phyloP scores from a whole-genome alignment of 2,113 vertebrate species.

The Chaetodon trifascialis region DNA sequence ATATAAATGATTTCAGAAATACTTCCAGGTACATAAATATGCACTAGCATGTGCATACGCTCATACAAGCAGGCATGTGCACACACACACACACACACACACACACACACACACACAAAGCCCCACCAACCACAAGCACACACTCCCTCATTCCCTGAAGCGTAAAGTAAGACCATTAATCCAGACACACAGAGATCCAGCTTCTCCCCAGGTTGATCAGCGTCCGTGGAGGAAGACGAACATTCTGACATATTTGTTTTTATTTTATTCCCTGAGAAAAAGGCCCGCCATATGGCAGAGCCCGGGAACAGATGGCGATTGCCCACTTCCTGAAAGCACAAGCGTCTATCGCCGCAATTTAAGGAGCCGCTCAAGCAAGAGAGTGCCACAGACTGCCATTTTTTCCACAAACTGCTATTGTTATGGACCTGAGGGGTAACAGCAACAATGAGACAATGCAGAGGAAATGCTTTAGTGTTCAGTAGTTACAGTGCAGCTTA shows the following conservation, averaged over 20 bases:
- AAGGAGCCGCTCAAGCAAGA: constrained; percentile 82
- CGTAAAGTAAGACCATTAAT: constrained; percentile 84
- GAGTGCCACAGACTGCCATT: constrained; percentile 82
- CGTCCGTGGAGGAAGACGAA: constrained; percentile 86
- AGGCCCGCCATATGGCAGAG: constrained; percentile 89
- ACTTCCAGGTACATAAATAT: constrained; percentile 63
- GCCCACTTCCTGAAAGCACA: constrained; percentile 88
- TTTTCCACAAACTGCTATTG: constrained; percentile 83
- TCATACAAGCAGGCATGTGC: constrained; percentile 22
- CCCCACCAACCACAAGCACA: constrained; percentile 37
- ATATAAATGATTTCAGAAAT: constrained; percentile 73
- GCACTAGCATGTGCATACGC: constrained; percentile 46
- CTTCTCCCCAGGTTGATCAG: constrained; percentile 86
- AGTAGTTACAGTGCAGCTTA: constrained; percentile 71
- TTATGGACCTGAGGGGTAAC: constrained; percentile 77
- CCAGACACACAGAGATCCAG: constrained; percentile 79
- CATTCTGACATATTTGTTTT: constrained; percentile 91
- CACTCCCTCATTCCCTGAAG: constrained; percentile 81
- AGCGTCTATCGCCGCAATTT: constrained; percentile 84
- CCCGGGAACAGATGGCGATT: constrained; percentile 90
- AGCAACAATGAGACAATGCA: constrained; percentile 68
- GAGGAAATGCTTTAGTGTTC: constrained; percentile 73
- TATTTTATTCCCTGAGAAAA: constrained; percentile 86
- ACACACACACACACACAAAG: constrained; percentile 29
- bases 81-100: constrained; percentile 39